These are phyloP conservation scores for Arrhamphus sclerolepis DNA, from an alignment of 2,797 vertebrate genomes.

Conservation along the genomic window DNA sequence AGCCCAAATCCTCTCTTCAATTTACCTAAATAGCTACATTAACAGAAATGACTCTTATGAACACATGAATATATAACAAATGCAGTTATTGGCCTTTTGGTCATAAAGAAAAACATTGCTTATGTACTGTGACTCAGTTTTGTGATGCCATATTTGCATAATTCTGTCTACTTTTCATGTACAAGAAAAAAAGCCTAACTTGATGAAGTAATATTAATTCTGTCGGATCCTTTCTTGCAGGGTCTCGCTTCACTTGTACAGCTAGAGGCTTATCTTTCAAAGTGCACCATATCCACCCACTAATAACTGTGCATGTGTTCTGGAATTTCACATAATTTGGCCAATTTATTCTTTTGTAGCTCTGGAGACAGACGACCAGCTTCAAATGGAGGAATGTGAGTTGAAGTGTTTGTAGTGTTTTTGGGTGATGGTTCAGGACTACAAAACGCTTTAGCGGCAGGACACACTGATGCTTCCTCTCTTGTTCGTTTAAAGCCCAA, in stretches of 20 bases:
- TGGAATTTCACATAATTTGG: conserved; percentile 72
- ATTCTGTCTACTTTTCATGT: too few relatives aligned
- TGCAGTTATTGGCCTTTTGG: not conserved
- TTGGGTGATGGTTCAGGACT: conserved; percentile 70
- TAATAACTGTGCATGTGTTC: conserved; percentile 33
- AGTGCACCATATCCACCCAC: conserved; percentile 8
- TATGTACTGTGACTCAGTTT: too few relatives aligned
- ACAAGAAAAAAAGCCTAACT: too few relatives aligned
- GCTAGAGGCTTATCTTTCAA: not conserved
- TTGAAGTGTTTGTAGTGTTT: conserved; percentile 74
- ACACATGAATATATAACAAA: not conserved
- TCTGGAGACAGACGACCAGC: conserved; percentile 76
- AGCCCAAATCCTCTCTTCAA: too few relatives aligned
- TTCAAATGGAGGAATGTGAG: conserved; percentile 86
- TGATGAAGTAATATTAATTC: too few relatives aligned
- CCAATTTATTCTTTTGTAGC: conserved; percentile 82
- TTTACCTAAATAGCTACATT: not conserved
- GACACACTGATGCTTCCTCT: conserved; percentile 34
- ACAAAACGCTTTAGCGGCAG: conserved; percentile 40
- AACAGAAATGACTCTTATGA: too few relatives aligned
- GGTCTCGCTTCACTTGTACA: not conserved
- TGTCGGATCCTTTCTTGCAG: too few relatives aligned
- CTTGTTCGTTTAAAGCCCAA: conserved; percentile 16
- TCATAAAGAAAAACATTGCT: too few relatives aligned
- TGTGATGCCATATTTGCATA: too few relatives aligned